Percentiles rank a stretch among this genome's conserved stretches.
Evolutionary conservation across 2,113 vertebrate genomes (phyloP).

Genomic region (Phoxinus phoxinus): DNA sequence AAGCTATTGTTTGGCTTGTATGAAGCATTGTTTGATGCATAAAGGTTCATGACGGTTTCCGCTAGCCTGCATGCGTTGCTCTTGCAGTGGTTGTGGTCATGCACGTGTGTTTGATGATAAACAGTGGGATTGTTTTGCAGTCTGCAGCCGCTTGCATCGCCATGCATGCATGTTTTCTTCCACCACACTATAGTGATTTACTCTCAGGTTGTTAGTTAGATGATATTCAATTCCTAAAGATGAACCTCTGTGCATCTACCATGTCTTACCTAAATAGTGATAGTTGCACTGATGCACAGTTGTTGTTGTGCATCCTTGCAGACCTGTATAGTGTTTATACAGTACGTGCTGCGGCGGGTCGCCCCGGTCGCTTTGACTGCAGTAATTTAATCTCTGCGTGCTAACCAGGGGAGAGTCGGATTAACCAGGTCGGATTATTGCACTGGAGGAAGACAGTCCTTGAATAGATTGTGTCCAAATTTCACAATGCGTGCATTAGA

Average conservation of each 20-base stretch:
- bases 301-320: not conserved
- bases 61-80: not conserved
- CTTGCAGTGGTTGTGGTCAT: constrained; percentile 19
- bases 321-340: not conserved
- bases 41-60: not conserved
- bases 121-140: not conserved
- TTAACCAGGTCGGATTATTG: constrained; percentile 59
- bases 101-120: constrained; percentile 17
- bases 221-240: not conserved
- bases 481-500: not conserved
- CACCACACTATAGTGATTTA: no score
- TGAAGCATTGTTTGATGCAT: constrained; percentile 1
- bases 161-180: constrained; percentile 1
- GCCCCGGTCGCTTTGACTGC: not conserved
- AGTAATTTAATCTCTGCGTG: constrained; percentile 51
- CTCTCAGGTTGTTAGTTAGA: not conserved
- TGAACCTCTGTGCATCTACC: not conserved
- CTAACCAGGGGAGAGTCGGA: constrained; percentile 41
- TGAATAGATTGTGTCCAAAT: constrained; percentile 28
- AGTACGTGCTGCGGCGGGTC: not conserved
- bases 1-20: not conserved
- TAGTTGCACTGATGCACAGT: not conserved
- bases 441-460: constrained; percentile 9
- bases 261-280: not conserved
- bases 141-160: constrained; percentile 7